Conservation (phyloP, 2,797 vertebrate species). For the Sternotherus odoratus region DNA sequence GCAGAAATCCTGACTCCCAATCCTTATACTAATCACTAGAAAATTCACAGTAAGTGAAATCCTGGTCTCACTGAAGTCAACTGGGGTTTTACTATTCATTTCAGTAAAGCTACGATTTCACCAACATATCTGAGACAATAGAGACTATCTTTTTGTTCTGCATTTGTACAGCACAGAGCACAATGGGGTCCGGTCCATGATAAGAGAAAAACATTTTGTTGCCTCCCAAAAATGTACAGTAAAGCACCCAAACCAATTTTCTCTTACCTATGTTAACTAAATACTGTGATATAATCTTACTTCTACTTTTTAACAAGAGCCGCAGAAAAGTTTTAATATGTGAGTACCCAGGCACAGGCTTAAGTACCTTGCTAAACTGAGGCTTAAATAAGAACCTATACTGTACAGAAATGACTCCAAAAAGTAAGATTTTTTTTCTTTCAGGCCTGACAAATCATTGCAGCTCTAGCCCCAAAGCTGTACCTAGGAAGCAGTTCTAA, state of each 20-base stretch:
- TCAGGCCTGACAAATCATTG: background rate
- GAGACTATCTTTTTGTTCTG: background rate
- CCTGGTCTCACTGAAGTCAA: background rate
- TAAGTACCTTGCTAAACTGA: background rate
- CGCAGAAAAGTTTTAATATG: background rate
- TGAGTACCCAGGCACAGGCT: background rate
- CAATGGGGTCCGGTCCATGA: background rate
- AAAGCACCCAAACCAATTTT: background rate
- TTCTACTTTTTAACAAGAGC: background rate
- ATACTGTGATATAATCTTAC: background rate
- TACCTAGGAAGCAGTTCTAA: background rate
- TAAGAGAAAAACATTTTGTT: background rate
- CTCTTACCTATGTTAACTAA: background rate
- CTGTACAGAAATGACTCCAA: background rate
- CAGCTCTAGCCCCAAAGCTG: background rate
- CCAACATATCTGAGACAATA: background rate
- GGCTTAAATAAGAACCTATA: background rate
- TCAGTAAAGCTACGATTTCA: background rate
- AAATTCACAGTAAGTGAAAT: background rate
- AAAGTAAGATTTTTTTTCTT: background rate
- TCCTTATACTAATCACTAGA: background rate
- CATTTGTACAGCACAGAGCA: background rate
- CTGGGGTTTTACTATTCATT: background rate
- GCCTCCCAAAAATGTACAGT: background rate
- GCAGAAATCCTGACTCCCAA: background rate